phyloP scores from a whole-genome alignment of 2,797 vertebrate species.

The Enteromius mattozi region DNA sequence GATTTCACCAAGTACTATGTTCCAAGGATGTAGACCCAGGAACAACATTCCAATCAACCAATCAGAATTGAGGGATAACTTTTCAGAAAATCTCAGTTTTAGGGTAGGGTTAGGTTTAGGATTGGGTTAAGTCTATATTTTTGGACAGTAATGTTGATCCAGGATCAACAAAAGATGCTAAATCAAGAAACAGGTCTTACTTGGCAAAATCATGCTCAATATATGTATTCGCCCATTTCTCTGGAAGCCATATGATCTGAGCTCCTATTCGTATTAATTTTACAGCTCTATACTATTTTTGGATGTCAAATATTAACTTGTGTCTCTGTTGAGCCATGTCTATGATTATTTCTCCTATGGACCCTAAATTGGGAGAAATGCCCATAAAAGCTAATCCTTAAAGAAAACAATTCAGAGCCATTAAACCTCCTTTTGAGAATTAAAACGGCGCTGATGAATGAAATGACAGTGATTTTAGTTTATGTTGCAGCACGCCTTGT shows the following conservation, averaged over 20 bases:
- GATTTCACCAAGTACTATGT: neutral
- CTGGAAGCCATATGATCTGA: neutral
- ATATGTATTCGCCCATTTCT: neutral
- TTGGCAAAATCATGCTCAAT: neutral
- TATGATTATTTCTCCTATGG: neutral
- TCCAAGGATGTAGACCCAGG: neutral
- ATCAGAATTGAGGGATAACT: neutral
- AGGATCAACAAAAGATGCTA: neutral
- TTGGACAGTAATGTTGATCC: neutral
- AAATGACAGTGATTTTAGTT: neutral
- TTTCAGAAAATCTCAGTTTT: neutral
- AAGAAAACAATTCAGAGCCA: neutral
- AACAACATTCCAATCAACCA: neutral
- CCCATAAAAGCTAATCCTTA: neutral
- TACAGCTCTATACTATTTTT: neutral
- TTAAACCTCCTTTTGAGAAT: neutral
- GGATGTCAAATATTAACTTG: neutral
- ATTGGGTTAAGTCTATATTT: neutral
- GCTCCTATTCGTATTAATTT: neutral
- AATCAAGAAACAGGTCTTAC: neutral
- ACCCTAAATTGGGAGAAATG: neutral
- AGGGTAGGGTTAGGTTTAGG: neutral
- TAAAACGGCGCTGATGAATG: neutral
- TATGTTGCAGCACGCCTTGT: constrained; percentile 4
- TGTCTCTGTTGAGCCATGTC: neutral